Base-by-base conservation (phyloP, 2,888 invertebrate species). In the Agrochola lota region DNA sequence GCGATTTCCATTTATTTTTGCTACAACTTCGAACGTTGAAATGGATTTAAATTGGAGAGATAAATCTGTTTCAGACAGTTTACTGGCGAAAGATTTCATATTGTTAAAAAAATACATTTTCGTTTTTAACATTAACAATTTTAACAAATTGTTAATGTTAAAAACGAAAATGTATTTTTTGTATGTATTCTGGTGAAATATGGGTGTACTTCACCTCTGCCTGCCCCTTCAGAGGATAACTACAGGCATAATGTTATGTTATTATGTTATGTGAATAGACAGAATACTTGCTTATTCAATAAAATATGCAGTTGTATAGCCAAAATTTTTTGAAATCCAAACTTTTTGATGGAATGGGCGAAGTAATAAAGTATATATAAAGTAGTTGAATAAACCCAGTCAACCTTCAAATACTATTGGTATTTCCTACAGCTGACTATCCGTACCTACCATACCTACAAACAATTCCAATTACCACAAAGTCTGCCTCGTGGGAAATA, bases 401-500 rank as follows among this genome's bases (percentile, higher is more conserved):
- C 9, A 43, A n/a, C 46, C 30, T 0, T n/a, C 9, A 78, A 80
- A 17, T 43, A 60, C 46, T 8, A 20, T 49, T 0, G 40, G 40
- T 70, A 81, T 62, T 59, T 59, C 40, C 20, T 40, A 62, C 30
- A 5, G 8, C 20, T 43, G 26, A 15, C 59, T 72, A 64, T 62
- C 23, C 8, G 20, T 43, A n/a, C 43, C 17, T 26, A 23, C 20
- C 52, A 4, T 55, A 63, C 52, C n/a, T 55, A 35, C 72, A 55
- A 85, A 85, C 81, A 86, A 86, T 87, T 90, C 84, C 84, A 86
- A 89, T 88, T 85, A 84, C 77, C 40, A 55, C 64, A 40, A 85
- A 83, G 80, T 70, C 63, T 49, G 77, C 71, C 85, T 49, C 89
- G 66, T 83, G 90, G 89, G 88, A 87, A 89, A 87, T 88, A 85